Evolutionary conservation across 2,797 vertebrate genomes (phyloP).

Genomic region (Sebastes kiyomatsui): DNA sequence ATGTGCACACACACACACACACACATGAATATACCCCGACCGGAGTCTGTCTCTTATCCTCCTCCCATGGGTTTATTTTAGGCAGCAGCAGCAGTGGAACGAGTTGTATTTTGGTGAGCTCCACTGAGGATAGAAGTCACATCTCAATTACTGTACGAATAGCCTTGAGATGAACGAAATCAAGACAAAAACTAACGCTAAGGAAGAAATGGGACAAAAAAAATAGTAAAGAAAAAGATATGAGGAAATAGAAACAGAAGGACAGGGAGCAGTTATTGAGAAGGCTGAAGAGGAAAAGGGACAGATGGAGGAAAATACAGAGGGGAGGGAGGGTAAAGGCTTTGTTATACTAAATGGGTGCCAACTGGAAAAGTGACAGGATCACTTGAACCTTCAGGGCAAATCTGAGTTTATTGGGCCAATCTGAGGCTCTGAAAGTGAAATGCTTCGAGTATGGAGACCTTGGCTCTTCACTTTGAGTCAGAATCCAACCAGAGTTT

Average conservation of each 20-base stretch:
- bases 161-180: constrained; percentile 9
- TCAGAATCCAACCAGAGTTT: background rate
- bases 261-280: constrained; percentile 2
- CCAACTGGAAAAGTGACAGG: constrained; percentile 39
- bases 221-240: background rate
- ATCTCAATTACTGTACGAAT: constrained; percentile 35
- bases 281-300: background rate
- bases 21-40: constrained; percentile 14
- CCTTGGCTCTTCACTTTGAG: background rate
- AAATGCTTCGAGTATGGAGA: background rate
- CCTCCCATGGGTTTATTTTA: constrained; percentile 44
- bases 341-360: constrained; percentile 35
- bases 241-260: background rate
- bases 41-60: constrained; percentile 33
- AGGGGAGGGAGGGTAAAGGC: constrained; percentile 4
- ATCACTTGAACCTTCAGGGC: constrained; percentile 27
- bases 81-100: constrained; percentile 19
- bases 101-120: constrained; percentile 27
- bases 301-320: constrained; percentile 29
- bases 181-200: constrained; percentile 5
- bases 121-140: constrained; percentile 21
- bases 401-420: background rate
- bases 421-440: background rate
- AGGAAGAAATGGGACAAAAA: background rate
- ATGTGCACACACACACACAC: background rate